Percentiles rank a stretch among this genome's conserved stretches.
These are phyloP conservation scores for Cryptus viduatorius DNA, from an alignment of 2,888 invertebrate genomes.

Conservation along the genomic window DNA sequence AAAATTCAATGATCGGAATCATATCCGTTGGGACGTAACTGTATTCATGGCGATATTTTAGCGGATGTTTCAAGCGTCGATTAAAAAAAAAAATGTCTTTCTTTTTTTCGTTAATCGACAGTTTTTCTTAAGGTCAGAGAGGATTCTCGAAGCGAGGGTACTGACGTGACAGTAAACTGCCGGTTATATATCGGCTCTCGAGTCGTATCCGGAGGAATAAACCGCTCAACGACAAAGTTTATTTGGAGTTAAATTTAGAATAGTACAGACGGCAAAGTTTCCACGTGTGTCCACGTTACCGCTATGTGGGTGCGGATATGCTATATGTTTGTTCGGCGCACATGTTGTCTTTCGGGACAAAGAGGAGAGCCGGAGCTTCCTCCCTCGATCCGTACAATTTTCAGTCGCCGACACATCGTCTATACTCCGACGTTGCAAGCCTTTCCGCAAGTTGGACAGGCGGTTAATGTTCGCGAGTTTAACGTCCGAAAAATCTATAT, in stretches of 20 bases:
- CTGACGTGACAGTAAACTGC: not conserved
- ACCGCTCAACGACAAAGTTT: slow-evolving; percentile 54
- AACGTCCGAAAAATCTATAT: slow-evolving; percentile 22
- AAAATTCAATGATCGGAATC: slow-evolving; percentile 5
- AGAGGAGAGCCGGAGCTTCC: slow-evolving; percentile 42
- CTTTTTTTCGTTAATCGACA: not conserved
- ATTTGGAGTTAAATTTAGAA: slow-evolving; percentile 59
- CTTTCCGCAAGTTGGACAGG: slow-evolving; percentile 29
- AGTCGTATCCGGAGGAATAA: slow-evolving; percentile 10
- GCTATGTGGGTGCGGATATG: slow-evolving; percentile 23
- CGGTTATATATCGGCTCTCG: not conserved
- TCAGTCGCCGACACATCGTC: slow-evolving; percentile 14
- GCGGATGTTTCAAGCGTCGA: not conserved
- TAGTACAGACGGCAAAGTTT: slow-evolving; percentile 38
- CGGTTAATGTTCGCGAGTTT: slow-evolving; percentile 27
- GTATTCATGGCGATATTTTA: not conserved
- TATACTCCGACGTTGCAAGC: slow-evolving; percentile 8
- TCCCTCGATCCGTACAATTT: slow-evolving; percentile 27
- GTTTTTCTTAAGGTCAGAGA: not conserved
- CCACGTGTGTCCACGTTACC: slow-evolving; percentile 19
- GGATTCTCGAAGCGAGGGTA: not conserved
- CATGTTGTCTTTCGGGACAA: slow-evolving; percentile 63
- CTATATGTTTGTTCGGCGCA: slow-evolving; percentile 35
- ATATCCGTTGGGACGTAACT: not conserved
- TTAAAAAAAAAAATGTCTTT: no score